phyloP scores from a whole-genome alignment of 2,888 invertebrate genomes.

The Seira musarum region DNA sequence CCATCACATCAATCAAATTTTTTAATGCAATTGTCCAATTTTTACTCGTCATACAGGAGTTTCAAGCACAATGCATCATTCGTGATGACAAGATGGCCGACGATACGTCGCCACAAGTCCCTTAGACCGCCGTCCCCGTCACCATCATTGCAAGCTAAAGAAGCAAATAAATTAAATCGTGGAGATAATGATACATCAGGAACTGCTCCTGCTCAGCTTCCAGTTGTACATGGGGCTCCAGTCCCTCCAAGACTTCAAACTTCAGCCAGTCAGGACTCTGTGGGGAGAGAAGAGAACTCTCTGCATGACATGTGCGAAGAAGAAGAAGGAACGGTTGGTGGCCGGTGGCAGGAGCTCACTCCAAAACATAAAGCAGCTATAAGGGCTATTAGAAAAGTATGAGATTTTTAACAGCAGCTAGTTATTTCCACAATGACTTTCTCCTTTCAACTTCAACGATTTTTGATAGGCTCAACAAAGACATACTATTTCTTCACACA shows the following conservation, averaged over 20 bases:
- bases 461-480: too few relatives aligned
- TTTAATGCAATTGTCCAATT: too few relatives aligned
- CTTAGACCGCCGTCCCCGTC: slow-evolving; percentile 85
- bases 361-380: slow-evolving; percentile 92
- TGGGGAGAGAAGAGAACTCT: slow-evolving; percentile 74
- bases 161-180: slow-evolving; percentile 62
- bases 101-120: slow-evolving; percentile 87
- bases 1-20: too few relatives aligned
- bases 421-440: too few relatives aligned
- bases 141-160: slow-evolving; percentile 73
- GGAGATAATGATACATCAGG: slow-evolving; percentile 62
- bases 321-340: slow-evolving; percentile 63
- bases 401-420: too few relatives aligned
- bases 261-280: slow-evolving; percentile 86
- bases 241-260: slow-evolving; percentile 75
- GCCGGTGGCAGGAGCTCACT: slow-evolving; percentile 76
- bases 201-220: slow-evolving; percentile 71
- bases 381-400: slow-evolving; percentile 91
- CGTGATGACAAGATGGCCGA: slow-evolving; percentile 87
- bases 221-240: slow-evolving; percentile 35
- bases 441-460: too few relatives aligned
- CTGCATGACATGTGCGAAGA: slow-evolving; percentile 68
- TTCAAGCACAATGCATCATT: slow-evolving; percentile 96
- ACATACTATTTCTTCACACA: too few relatives aligned
- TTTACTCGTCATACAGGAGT: slow-evolving; percentile 74